Percentiles rank a stretch among this genome's conserved stretches.
Conservation (phyloP, 2,797 vertebrate genomes). For the Muraenolepis orangiensis region DNA sequence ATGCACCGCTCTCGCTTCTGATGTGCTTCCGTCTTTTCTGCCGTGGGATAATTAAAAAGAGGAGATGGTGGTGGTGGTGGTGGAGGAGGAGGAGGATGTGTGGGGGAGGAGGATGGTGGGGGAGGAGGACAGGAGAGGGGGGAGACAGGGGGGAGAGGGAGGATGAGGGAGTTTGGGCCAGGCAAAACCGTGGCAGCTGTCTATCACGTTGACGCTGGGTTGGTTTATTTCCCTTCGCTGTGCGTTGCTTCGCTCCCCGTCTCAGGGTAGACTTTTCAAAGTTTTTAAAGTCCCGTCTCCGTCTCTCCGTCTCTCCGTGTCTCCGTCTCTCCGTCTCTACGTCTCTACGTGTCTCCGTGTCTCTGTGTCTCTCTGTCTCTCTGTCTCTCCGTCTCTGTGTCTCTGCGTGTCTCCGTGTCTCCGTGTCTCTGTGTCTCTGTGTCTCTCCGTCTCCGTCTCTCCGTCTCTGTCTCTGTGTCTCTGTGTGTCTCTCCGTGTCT, state of each 20-base stretch:
- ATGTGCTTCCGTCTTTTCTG: constrained; percentile 78
- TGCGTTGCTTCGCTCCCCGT: constrained; percentile 49
- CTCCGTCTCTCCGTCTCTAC: no score
- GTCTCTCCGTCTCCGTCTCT: no score
- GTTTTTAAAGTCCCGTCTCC: constrained; percentile 37
- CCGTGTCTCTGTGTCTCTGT: no score
- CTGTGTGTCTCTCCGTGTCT: no score
- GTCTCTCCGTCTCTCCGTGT: no score
- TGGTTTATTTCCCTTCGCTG: constrained; percentile 16
- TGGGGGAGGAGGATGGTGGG: constrained; percentile 70
- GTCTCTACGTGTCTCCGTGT: no score
- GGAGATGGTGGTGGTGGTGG: constrained; percentile 76
- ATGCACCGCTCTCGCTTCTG: constrained; percentile 72
- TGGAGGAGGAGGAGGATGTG: constrained; percentile 43
- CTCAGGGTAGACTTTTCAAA: constrained; percentile 59
- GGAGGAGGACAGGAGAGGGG: constrained; percentile 64
- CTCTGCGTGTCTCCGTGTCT: no score
- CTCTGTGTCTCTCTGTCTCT: no score
- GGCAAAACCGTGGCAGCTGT: constrained; percentile 75
- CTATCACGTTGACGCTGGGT: constrained; percentile 68
- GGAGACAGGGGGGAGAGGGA: no score
- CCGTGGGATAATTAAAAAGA: constrained; percentile 80
- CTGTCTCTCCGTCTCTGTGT: no score
- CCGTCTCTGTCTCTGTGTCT: no score
- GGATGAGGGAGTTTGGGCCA: constrained; percentile 41